Conservation (phyloP, 2,888 invertebrate species). For the Drosophila putrida region DNA sequence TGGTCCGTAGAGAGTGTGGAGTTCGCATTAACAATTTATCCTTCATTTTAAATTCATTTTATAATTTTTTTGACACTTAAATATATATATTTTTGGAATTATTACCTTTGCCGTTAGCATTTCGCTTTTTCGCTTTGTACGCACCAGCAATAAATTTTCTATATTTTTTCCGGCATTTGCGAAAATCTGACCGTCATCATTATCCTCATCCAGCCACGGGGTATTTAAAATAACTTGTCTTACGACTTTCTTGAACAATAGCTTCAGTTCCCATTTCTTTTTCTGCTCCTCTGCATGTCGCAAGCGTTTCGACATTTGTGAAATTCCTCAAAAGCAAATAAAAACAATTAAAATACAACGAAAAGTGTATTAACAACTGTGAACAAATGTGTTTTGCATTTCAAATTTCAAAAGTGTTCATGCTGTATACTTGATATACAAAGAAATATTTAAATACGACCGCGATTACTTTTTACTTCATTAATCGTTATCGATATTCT, state of each 20-base stretch:
- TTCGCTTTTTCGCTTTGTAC: conserved; percentile 86
- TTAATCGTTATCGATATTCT: conserved; percentile 3
- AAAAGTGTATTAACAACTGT: not conserved
- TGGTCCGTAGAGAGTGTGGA: conserved; percentile 86
- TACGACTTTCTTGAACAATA: conserved; percentile 87
- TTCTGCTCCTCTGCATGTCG: conserved; percentile 43
- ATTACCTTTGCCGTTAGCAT: conserved; percentile 86
- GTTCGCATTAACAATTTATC: conserved; percentile 88
- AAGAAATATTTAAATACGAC: not conserved
- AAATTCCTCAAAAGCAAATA: not conserved
- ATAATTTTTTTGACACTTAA: not conserved
- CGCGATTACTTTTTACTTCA: not conserved
- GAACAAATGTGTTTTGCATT: not conserved
- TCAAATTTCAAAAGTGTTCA: not conserved
- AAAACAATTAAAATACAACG: conserved; percentile 1
- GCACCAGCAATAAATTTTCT: conserved; percentile 86
- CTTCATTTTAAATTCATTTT: conserved; percentile 77
- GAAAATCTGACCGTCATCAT: conserved; percentile 55
- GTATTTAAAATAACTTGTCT: conserved; percentile 87
- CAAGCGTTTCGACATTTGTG: conserved; percentile 50
- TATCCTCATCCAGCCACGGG: conserved; percentile 66
- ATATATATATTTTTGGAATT: not conserved
- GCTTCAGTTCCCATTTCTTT: conserved; percentile 86
- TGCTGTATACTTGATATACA: not conserved
- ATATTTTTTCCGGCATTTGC: conserved; percentile 86